Percentiles rank a stretch among this genome's conserved stretches.
Evolutionary conservation across 2,888 invertebrate genomes (phyloP).

Genomic region (Agrotis segetum): DNA sequence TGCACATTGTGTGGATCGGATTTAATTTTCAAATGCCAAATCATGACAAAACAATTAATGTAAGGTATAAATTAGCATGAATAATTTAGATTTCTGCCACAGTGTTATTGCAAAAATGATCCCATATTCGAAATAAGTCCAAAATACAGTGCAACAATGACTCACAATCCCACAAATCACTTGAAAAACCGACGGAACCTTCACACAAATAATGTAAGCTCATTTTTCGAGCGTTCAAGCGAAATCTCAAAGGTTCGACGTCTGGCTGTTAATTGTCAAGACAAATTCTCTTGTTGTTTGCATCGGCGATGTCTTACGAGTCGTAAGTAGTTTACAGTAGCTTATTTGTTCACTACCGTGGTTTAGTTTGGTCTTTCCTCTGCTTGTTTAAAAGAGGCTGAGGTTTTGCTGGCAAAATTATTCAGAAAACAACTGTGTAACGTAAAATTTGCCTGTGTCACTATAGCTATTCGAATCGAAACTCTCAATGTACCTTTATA

Average conservation of each 20-base stretch:
- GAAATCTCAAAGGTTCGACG: slow-evolving; percentile 72
- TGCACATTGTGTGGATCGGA: too few relatives aligned
- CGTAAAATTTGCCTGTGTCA: too few relatives aligned
- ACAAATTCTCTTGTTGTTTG: slow-evolving; percentile 75
- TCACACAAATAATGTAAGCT: slow-evolving; percentile 47
- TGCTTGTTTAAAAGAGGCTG: slow-evolving; percentile 15
- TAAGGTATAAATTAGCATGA: background rate
- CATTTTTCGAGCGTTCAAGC: slow-evolving; percentile 67
- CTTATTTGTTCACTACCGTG: slow-evolving; percentile 67
- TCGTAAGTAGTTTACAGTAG: slow-evolving; percentile 80
- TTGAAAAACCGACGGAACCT: slow-evolving; percentile 44
- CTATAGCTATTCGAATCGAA: too few relatives aligned
- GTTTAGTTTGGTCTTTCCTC: slow-evolving; percentile 45
- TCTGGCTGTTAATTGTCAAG: slow-evolving; percentile 77
- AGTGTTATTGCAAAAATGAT: background rate
- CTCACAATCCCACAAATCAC: slow-evolving; percentile 3
- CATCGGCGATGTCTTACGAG: slow-evolving; percentile 72
- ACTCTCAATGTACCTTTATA: too few relatives aligned
- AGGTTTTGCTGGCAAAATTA: slow-evolving; percentile 1
- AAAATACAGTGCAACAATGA: background rate
- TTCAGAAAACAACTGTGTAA: slow-evolving; percentile 18
- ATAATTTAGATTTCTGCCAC: background rate
- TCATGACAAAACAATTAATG: slow-evolving; percentile 1
- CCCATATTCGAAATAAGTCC: background rate
- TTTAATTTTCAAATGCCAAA: background rate